These are phyloP conservation scores for Babyrousa celebensis DNA, from an alignment of 2,797 vertebrate species.

Conservation along the genomic window DNA sequence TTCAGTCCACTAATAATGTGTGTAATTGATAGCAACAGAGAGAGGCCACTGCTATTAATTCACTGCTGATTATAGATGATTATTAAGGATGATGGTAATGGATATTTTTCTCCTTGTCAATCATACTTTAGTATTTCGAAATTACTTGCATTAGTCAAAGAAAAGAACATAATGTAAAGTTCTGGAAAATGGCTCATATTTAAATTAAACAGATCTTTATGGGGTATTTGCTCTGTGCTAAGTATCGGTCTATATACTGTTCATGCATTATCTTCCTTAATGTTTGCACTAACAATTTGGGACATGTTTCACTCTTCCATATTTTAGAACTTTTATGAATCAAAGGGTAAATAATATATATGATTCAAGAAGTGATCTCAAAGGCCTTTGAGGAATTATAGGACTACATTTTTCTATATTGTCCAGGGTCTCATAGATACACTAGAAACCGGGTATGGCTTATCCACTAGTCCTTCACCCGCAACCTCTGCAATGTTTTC, in stretches of 20 bases:
- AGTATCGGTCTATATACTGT: not conserved
- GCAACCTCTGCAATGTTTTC: not conserved
- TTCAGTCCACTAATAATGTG: constrained; percentile 80
- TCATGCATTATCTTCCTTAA: not conserved
- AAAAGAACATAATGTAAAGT: constrained; percentile 56
- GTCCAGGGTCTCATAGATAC: not conserved
- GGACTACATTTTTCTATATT: not conserved
- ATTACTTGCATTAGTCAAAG: constrained; percentile 55
- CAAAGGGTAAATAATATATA: not conserved
- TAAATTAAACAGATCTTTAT: not conserved
- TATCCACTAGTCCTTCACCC: not conserved
- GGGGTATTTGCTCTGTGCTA: not conserved
- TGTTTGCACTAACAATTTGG: constrained; percentile 7
- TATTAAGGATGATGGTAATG: constrained; percentile 66
- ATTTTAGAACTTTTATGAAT: constrained; percentile 24
- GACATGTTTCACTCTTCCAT: not conserved
- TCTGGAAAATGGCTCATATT: constrained; percentile 61
- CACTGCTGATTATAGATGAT: constrained; percentile 73
- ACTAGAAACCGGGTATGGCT: not conserved
- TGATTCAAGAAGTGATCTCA: not conserved
- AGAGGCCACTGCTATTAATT: constrained; percentile 74
- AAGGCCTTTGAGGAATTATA: not conserved
- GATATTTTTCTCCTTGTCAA: constrained; percentile 89
- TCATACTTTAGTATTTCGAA: constrained; percentile 85
- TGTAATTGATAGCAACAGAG: constrained; percentile 80